Evolutionary conservation across 2,888 invertebrate species (phyloP), one percentile per base, ranked within the genome.

Genomic region (Hololepta plana): DNA sequence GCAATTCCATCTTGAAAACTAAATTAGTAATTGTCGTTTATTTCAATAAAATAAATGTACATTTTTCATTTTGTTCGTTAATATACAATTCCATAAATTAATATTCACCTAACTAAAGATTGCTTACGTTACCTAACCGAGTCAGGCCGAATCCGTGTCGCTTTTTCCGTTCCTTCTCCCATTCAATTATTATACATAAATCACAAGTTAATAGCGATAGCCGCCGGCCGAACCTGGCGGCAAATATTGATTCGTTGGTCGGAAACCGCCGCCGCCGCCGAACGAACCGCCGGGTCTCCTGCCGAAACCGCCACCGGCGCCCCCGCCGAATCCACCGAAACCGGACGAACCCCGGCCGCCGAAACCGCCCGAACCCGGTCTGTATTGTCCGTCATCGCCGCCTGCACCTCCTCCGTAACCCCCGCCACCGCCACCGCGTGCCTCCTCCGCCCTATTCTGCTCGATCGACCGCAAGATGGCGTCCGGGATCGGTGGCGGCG

Each of bases 401-500:
- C 32, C 32, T n/a, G 36, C 35, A 14, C 43, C 44, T 24, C 12
- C 40, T 15, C 29, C 12, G 10, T 14, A 24, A 4, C 30, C 25
- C 9, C 26, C 27, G 12, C 25, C 27, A 8, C 23, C 23, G 13
- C 34, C 33, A 20, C 31, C 37, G 17, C 38, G 35, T 6, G 41
- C 42, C 37, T 42, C 43, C 20, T 41, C 57, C 4, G 54, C 57
- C 15, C 49, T 47, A 8, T 45, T 44, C 4, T 51, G 49, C 10
- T 55, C 59, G 17, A 65, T 42, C 0, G 65, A 55, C 35, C 60
- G 56, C 26, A 32, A 53, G 34, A 66, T 66, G 5, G 59, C 65
- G 30, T 57, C 62, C 9, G 66, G 66, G 31, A 66, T 60, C 14
- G 65, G 64, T n/a, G 64, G 65, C 6, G 64, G 60, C 1, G 63